phyloP scores from a whole-genome alignment of 1,140 invertebrate species.

The Drosophila orosa region DNA sequence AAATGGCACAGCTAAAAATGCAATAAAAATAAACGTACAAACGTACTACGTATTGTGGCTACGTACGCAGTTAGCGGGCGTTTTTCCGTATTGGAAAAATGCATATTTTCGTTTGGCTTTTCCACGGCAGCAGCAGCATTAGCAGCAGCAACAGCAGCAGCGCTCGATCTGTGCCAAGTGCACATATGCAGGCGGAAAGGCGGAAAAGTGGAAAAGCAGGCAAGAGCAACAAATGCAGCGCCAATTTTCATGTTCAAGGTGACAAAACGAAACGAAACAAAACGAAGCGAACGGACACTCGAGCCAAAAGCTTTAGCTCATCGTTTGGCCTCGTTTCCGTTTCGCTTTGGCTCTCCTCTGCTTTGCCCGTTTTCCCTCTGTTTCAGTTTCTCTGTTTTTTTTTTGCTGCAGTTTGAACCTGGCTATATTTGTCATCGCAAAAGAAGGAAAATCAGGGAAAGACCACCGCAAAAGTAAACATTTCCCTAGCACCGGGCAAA shows the following conservation, averaged over 20 bases:
- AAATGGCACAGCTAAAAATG: constrained; percentile 59
- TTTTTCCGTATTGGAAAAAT: constrained; percentile 58
- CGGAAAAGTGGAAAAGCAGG: constrained; percentile 44
- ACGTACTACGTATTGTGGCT: neutral
- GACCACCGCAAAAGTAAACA: constrained; percentile 12
- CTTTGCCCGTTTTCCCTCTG: constrained; percentile 5
- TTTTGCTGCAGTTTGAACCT: constrained; percentile 49
- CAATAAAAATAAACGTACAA: constrained; percentile 68
- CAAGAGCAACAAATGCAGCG: constrained; percentile 49
- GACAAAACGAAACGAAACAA: constrained; percentile 46
- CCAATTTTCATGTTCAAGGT: constrained; percentile 57
- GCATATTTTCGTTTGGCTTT: constrained; percentile 36
- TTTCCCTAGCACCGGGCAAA: neutral
- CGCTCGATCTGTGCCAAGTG: constrained; percentile 69
- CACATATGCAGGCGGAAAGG: constrained; percentile 42
- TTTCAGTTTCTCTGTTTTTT: constrained; percentile 8
- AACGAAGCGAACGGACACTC: constrained; percentile 61
- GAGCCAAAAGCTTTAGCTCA: constrained; percentile 68
- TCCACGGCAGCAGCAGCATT: constrained; percentile 3
- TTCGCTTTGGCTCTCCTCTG: constrained; percentile 25
- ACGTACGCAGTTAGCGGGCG: constrained; percentile 38
- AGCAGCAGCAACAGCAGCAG: neutral
- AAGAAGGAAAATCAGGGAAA: constrained; percentile 13
- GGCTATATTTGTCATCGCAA: constrained; percentile 43
- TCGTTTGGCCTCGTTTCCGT: constrained; percentile 66